Evolutionary conservation across 1,140 invertebrate species (phyloP), one percentile per base, ranked within the genome.

Genomic region (Plectrocnemia conspersa): DNA sequence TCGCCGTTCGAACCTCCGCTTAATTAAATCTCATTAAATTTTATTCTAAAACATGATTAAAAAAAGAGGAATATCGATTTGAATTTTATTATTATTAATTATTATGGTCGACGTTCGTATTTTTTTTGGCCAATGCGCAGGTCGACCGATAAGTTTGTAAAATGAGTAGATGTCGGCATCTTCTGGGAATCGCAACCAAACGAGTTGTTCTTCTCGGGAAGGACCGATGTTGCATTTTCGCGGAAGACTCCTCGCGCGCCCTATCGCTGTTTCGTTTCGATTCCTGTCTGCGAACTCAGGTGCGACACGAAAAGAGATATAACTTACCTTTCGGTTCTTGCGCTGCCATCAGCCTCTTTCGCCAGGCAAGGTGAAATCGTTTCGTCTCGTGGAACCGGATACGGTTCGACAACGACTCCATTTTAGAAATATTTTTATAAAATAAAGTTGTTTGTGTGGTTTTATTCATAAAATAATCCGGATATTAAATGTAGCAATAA

Each of bases 161-260:
- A 16, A 21, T 22, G 47, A 27, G 47, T 21, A 50, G 47, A 48
- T 35, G 47, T 50, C 15, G 10, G 32, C 33, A 36, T 38, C 21
- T 50, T 50, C 47, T 22, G 21, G 47, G 47, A 50, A 50, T 50
- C 23, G 19, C 32, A 35, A 38, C 25, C 33, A 24, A 50, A 50
- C 47, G 47, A 38, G 47, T 50, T 50, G 33, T 13, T 24, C 32
- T 38, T 50, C 47, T 29, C 25, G 33, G 22, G 47, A 50, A 50
- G 46, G 46, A 33, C 46, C 18, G 19, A 6, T 2, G 32, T 36
- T 36, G 46, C 32, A 36, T 21, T 48, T 48, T 48, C 46, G 27
- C 29, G 21, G 46, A 48, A 48, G n/a, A 25, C 16, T 21, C 46
- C 29, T 7, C 32, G 27, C 36, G 4, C 32, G 32, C 32, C 16